Evolutionary conservation across 2,888 invertebrate species (phyloP).

Genomic region (Actias luna): DNA sequence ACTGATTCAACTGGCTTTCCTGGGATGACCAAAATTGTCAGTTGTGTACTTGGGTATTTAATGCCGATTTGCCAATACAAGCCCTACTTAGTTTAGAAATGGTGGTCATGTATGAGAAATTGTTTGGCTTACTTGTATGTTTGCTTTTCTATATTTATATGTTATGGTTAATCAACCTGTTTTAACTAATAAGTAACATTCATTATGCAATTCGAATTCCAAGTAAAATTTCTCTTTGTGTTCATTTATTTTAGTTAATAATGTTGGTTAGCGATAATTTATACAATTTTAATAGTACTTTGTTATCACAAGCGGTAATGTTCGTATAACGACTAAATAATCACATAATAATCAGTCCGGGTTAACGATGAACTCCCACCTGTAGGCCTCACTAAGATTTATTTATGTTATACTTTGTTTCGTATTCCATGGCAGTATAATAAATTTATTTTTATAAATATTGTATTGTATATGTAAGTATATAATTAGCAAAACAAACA

Average conservation of each 20-base stretch:
- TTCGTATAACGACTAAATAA: constrained; percentile 57
- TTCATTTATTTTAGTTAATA: constrained; percentile 37
- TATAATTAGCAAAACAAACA: no score
- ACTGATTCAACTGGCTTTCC: no score
- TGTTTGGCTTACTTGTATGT: no score
- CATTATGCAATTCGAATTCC: neutral
- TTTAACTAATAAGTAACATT: neutral
- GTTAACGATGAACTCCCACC: constrained; percentile 40
- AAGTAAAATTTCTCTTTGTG: neutral
- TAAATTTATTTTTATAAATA: neutral
- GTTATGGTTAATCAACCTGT: no score
- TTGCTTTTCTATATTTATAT: no score
- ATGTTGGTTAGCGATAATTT: constrained; percentile 44
- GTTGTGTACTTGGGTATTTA: no score
- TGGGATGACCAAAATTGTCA: no score
- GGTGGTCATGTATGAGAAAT: no score
- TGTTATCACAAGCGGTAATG: constrained; percentile 47
- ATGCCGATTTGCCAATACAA: no score
- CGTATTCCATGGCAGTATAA: neutral
- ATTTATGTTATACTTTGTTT: neutral
- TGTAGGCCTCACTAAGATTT: neutral
- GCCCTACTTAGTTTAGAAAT: no score
- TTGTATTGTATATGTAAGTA: neutral
- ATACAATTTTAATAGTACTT: constrained; percentile 52
- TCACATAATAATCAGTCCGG: constrained; percentile 56